phyloP scores from a whole-genome alignment of 2,888 invertebrate genomes.

The Noctua comes region DNA sequence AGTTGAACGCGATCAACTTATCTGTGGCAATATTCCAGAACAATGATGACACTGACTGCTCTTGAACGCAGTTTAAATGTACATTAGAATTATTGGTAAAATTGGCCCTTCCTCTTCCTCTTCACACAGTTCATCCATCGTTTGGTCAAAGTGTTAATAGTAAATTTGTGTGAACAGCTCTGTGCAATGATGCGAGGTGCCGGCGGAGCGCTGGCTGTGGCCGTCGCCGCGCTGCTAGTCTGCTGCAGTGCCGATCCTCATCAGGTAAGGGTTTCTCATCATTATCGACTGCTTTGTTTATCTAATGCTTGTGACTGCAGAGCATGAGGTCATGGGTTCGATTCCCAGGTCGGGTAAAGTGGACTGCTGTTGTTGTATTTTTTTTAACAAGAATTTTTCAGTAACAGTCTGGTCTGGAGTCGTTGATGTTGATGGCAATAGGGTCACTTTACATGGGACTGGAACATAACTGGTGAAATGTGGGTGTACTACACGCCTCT shows the following conservation, averaged over 20 bases:
- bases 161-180: constrained; percentile 24
- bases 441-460: not conserved
- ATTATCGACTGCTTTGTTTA: not conserved
- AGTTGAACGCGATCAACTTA: not conserved
- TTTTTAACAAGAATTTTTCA: not conserved
- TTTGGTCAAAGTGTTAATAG: not conserved
- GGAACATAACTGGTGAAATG: not conserved
- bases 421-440: not conserved
- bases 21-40: not conserved
- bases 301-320: not conserved
- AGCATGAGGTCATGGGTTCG: not conserved
- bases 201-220: constrained; percentile 79
- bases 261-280: constrained; percentile 76
- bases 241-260: constrained; percentile 84
- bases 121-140: not conserved
- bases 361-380: not conserved
- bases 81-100: not conserved
- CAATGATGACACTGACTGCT: not conserved
- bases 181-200: constrained; percentile 80
- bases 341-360: not conserved
- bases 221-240: constrained; percentile 80
- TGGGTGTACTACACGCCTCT: not conserved
- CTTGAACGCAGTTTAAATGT: not conserved
- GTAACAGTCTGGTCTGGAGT: not conserved
- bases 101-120: too few relatives aligned